Evolutionary conservation across 2,888 invertebrate genomes (phyloP).

Genomic region (Protonemura montana): DNA sequence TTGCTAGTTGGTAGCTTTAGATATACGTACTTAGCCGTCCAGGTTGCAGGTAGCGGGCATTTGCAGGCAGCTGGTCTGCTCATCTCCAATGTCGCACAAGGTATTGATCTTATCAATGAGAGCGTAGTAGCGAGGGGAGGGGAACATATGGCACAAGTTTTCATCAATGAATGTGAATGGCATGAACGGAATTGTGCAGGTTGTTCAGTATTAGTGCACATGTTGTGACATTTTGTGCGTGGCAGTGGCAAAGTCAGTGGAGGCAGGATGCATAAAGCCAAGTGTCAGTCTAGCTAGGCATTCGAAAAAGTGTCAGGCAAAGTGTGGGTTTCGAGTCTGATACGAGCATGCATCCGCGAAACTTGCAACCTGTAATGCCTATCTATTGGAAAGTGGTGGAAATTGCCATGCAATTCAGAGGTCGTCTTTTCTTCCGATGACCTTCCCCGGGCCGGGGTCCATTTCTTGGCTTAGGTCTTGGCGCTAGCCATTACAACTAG

Average conservation of each 20-base stretch:
- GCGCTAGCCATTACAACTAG: too few relatives aligned
- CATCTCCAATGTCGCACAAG: not conserved
- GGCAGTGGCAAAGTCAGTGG: not conserved
- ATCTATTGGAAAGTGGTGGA: too few relatives aligned
- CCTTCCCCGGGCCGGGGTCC: too few relatives aligned
- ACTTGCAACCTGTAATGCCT: too few relatives aligned
- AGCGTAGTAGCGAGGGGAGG: not conserved
- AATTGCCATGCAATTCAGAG: not conserved
- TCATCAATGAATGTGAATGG: not conserved
- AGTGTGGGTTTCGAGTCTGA: not conserved
- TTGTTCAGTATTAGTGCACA: not conserved
- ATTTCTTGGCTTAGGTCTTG: too few relatives aligned
- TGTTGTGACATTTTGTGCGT: not conserved
- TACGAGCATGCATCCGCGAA: too few relatives aligned
- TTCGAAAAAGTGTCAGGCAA: not conserved
- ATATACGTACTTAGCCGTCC: not conserved
- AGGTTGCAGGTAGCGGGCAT: not conserved
- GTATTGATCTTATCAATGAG: constrained; percentile 7
- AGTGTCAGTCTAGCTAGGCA: too few relatives aligned
- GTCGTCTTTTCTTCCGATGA: not conserved
- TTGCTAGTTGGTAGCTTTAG: not conserved
- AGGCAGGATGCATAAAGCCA: too few relatives aligned
- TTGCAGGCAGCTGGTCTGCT: not conserved
- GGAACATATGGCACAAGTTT: not conserved
- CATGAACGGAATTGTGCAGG: not conserved